Evolutionary conservation across 2,797 vertebrate genomes (phyloP).

Genomic region (Pseudochirops cupreus): DNA sequence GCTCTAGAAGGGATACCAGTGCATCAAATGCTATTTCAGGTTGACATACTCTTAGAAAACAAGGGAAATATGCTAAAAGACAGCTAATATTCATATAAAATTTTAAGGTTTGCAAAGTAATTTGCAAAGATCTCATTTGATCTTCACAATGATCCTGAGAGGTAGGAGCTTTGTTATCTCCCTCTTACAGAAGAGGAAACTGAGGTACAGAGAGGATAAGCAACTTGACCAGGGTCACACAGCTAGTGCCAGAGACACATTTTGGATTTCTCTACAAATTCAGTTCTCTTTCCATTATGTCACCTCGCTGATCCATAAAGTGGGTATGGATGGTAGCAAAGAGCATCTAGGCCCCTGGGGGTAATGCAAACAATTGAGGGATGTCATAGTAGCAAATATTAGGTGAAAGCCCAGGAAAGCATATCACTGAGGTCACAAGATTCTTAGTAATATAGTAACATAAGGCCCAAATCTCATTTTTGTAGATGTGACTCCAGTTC

Average conservation of each 20-base stretch:
- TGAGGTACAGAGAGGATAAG: neutral
- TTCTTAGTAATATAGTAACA: neutral
- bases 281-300: neutral
- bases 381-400: neutral
- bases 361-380: neutral
- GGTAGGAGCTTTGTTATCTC: neutral
- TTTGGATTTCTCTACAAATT: neutral
- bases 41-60: neutral
- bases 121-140: neutral
- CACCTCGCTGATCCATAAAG: neutral
- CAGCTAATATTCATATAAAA: neutral
- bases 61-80: neutral
- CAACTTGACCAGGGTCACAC: neutral
- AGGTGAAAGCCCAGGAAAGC: neutral
- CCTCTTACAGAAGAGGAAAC: neutral
- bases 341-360: neutral
- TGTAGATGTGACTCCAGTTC: neutral
- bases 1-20: neutral
- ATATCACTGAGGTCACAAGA: neutral
- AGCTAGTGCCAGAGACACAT: neutral
- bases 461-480: neutral
- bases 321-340: neutral
- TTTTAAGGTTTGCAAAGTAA: neutral
- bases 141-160: neutral
- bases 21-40: neutral